Conservation (phyloP, 2,113 vertebrate species). For the Glaucidium brasilianum region DNA sequence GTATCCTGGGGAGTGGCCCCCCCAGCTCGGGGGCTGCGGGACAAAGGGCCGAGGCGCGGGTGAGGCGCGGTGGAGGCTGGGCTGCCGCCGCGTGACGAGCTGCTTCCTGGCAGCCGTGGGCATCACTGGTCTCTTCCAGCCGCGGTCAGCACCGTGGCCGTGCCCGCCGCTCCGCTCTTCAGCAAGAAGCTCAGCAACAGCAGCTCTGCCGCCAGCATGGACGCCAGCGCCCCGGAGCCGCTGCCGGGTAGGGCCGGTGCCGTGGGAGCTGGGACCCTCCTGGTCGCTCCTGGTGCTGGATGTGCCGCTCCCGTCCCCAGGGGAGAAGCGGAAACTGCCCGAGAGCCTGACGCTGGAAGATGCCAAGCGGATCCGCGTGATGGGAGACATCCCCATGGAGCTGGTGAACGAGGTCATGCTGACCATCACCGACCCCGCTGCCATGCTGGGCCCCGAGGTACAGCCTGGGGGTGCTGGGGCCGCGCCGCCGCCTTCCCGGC, state of each 20-base stretch:
- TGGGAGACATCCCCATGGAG: slow-evolving; percentile 99
- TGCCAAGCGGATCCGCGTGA: slow-evolving; percentile 94
- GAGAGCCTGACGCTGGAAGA: slow-evolving; percentile 95
- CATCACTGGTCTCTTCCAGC: neutral
- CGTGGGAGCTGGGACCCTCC: neutral
- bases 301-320: slow-evolving; percentile 39
- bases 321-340: slow-evolving; percentile 93
- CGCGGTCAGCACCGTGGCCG: slow-evolving; percentile 80
- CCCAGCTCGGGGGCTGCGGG: neutral
- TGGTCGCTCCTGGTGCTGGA: neutral
- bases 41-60: neutral
- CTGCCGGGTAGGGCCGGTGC: slow-evolving; percentile 73
- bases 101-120: fast-evolving
- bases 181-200: slow-evolving; percentile 83
- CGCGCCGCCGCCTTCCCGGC: neutral
- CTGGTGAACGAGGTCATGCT: slow-evolving; percentile 99
- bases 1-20: slow-evolving; percentile 58
- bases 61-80: neutral
- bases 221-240: slow-evolving; percentile 80
- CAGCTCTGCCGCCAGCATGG: slow-evolving; percentile 75
- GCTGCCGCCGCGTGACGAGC: fast-evolving
- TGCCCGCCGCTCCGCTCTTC: slow-evolving; percentile 84
- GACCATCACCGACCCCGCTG: slow-evolving; percentile 95
- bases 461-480: too few species aligned
- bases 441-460: slow-evolving; percentile 97